Percentiles rank a stretch among this genome's conserved stretches.
Conservation (phyloP, 2,113 vertebrate genomes). For the Colinus virginianus region DNA sequence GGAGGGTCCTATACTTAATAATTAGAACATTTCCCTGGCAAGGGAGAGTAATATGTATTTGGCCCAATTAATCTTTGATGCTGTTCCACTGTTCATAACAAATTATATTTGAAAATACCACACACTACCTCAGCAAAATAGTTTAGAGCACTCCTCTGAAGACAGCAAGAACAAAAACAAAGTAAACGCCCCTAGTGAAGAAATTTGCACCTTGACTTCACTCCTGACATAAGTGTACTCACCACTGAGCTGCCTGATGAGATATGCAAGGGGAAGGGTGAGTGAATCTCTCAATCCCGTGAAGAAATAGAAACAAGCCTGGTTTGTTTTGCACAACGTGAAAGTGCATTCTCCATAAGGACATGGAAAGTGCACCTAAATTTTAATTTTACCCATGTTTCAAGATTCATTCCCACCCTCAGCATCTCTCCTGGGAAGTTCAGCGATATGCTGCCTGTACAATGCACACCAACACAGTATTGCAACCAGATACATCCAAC, state of each 20-base stretch:
- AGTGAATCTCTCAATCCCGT: too few species aligned
- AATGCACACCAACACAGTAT: rapidly evolving
- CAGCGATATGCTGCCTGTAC: rapidly evolving
- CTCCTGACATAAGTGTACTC: not conserved
- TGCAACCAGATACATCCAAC: rapidly evolving
- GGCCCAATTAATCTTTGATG: constrained; percentile 27
- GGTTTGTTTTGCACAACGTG: not conserved
- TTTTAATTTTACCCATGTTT: not conserved
- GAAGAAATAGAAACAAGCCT: not conserved
- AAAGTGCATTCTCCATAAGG: not conserved
- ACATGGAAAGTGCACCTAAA: not conserved
- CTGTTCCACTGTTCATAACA: not conserved
- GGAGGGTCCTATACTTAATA: not conserved
- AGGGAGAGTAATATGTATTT: not conserved
- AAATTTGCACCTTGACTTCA: not conserved
- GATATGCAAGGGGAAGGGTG: not conserved
- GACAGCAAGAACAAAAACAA: not conserved
- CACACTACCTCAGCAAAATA: constrained; percentile 6
- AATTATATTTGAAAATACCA: constrained; percentile 15
- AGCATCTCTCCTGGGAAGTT: not conserved
- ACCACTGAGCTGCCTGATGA: not conserved
- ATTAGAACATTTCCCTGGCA: constrained; percentile 19
- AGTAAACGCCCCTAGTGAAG: not conserved
- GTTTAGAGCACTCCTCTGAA: not conserved
- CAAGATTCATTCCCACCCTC: not conserved